Evolutionary conservation across 2,888 invertebrate genomes (phyloP).

Genomic region (Volucella bombylans): DNA sequence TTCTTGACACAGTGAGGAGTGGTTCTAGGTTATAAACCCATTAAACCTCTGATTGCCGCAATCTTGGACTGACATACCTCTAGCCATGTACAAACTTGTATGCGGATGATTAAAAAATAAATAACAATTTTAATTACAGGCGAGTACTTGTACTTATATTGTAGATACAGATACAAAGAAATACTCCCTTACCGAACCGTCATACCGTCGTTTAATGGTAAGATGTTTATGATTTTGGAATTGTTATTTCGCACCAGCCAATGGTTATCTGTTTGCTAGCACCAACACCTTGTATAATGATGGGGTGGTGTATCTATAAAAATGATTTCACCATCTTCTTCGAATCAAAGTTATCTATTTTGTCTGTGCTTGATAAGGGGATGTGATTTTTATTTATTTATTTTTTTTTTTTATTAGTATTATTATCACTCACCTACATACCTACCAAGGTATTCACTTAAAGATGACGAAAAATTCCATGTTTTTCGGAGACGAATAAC

Average conservation of each 20-base stretch:
- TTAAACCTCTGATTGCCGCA: conserved; percentile 67
- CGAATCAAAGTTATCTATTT: conserved; percentile 43
- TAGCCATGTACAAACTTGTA: conserved; percentile 50
- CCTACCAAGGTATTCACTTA: no score
- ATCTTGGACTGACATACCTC: conserved; percentile 38
- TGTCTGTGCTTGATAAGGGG: conserved; percentile 12
- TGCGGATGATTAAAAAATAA: conserved; percentile 61
- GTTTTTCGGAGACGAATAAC: no score
- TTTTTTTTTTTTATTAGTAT: not conserved
- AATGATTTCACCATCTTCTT: conserved; percentile 63
- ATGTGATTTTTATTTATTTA: conserved; percentile 8
- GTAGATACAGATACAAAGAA: not conserved
- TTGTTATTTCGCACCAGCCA: conserved; percentile 53
- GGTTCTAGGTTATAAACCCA: conserved; percentile 58
- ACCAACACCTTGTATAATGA: not conserved
- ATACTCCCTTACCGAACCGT: conserved; percentile 12
- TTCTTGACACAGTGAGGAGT: conserved; percentile 46
- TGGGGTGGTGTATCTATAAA: conserved; percentile 46
- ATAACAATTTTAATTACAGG: conserved; percentile 69
- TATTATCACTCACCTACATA: not conserved
- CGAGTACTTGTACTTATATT: conserved; percentile 43
- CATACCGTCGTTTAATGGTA: conserved; percentile 3
- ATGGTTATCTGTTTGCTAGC: conserved; percentile 36
- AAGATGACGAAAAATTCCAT: no score
- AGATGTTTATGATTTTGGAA: conserved; percentile 43